A percentile compares a stretch with the other conserved stretches of the same genome.
Conservation (phyloP, 2,113 vertebrate species). For the Passer montanus region DNA sequence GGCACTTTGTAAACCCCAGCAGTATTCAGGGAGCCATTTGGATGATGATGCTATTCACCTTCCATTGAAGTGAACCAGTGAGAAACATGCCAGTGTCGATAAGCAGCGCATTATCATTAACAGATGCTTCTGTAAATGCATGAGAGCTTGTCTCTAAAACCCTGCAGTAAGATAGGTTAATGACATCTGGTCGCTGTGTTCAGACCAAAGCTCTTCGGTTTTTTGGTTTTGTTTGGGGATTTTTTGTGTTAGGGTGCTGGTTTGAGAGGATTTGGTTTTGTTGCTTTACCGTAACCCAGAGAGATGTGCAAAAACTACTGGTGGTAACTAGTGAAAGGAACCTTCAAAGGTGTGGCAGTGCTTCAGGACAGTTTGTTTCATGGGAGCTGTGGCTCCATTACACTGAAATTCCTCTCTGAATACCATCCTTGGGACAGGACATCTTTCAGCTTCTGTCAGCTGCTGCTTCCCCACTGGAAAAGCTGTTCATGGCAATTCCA, state of each 20-base stretch:
- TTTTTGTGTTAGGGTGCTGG: background rate
- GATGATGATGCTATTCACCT: background rate
- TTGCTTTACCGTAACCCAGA: background rate
- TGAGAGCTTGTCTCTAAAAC: background rate
- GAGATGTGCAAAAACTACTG: background rate
- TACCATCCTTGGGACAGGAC: background rate
- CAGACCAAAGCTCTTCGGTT: slow-evolving; percentile 10
- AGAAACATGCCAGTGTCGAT: background rate
- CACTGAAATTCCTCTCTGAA: background rate
- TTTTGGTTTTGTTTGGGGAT: background rate
- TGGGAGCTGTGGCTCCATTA: background rate
- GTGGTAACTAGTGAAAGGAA: background rate
- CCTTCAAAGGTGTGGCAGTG: background rate
- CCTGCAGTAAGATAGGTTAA: background rate
- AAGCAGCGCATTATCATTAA: background rate
- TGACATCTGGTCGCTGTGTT: background rate
- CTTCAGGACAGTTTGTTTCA: background rate
- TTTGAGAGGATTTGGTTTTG: background rate
- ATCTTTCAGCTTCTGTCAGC: background rate
- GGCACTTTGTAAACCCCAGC: background rate
- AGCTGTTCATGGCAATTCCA: background rate
- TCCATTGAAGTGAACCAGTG: background rate
- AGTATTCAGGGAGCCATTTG: background rate
- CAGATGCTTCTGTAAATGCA: background rate
- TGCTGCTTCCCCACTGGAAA: accelerated